phyloP scores from a whole-genome alignment of 2,113 vertebrate genomes.

The Bothrops jararaca region DNA sequence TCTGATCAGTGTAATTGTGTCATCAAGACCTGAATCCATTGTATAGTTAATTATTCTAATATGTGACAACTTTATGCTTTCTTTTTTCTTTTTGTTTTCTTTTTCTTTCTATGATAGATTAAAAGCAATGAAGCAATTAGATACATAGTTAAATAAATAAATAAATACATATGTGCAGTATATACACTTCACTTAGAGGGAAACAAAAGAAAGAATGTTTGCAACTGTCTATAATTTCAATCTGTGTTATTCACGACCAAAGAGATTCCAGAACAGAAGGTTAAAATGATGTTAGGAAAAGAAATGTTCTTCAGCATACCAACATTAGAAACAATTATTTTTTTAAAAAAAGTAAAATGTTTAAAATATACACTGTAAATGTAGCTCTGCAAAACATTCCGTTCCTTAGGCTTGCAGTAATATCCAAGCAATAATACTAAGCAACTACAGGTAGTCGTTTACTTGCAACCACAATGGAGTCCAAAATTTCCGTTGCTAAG shows the following conservation, averaged over 20 bases:
- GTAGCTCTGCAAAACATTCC: constrained; percentile 62
- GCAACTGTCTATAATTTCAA: not conserved
- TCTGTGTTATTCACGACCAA: not conserved
- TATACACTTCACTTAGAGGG: not conserved
- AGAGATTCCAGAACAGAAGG: not conserved
- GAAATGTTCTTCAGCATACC: not conserved
- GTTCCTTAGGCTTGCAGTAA: constrained; percentile 55
- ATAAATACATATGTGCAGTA: not conserved
- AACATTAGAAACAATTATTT: not conserved
- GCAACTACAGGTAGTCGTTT: constrained; percentile 11
- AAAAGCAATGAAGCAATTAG: not conserved
- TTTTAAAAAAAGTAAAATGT: not conserved
- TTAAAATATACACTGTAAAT: constrained; percentile 50
- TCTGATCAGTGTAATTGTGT: not conserved
- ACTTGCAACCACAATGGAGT: not conserved
- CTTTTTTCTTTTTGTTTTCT: not conserved
- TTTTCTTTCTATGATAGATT: not conserved
- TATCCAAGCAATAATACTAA: constrained; percentile 29
- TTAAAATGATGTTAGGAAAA: not conserved
- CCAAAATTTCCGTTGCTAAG: not conserved
- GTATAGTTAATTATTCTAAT: not conserved
- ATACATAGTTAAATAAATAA: not conserved
- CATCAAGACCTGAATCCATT: not conserved
- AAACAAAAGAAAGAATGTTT: not conserved
- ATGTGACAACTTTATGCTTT: not conserved